Percentiles rank a stretch among this genome's conserved stretches.
These are phyloP conservation scores for Casuarius casuarius DNA, from an alignment of 2,113 vertebrate species.

Conservation along the genomic window DNA sequence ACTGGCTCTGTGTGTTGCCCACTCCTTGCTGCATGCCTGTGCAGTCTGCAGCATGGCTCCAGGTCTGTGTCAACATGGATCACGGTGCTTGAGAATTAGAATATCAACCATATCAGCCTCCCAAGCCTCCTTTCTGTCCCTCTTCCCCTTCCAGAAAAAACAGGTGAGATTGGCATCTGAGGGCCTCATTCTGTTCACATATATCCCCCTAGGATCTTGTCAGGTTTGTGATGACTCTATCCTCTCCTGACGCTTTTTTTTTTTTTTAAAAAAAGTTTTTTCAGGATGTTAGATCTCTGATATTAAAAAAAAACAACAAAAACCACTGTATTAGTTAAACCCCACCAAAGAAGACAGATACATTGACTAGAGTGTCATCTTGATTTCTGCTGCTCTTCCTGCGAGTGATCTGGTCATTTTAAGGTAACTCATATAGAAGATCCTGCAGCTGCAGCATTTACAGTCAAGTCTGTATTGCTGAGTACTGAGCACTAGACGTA, in stretches of 20 bases:
- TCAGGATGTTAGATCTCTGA: neutral
- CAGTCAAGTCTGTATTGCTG: neutral
- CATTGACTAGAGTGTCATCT: neutral
- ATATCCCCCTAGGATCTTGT: neutral
- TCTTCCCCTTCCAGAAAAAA: neutral
- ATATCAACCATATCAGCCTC: neutral
- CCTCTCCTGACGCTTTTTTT: neutral
- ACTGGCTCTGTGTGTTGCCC: neutral
- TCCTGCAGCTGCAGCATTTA: neutral
- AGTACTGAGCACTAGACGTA: neutral
- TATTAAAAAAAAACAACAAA: neutral
- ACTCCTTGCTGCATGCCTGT: neutral
- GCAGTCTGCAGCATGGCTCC: neutral
- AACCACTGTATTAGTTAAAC: neutral
- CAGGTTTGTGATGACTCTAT: neutral
- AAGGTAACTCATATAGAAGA: neutral
- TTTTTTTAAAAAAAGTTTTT: no score
- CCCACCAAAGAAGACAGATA: neutral
- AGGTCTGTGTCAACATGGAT: neutral
- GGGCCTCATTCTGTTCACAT: neutral
- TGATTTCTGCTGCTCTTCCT: neutral
- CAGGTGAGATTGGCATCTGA: neutral
- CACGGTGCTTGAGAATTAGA: no score
- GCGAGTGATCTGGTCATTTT: neutral
- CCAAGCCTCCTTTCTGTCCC: neutral